Conservation (phyloP, 2,888 invertebrate species). For the Thysanoteuthis rhombus region DNA sequence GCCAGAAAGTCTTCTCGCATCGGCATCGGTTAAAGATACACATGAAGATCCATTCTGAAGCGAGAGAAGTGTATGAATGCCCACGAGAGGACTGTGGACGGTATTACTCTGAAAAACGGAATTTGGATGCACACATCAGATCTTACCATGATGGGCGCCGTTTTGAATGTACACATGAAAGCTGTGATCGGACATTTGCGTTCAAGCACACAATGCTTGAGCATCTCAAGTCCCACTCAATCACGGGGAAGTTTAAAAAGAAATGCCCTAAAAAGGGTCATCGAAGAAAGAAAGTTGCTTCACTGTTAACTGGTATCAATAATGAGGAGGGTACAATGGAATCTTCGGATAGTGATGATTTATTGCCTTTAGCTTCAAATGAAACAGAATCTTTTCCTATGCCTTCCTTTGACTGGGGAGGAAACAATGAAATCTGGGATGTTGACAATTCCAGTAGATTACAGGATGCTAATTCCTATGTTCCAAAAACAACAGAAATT, state of each 20-base stretch:
- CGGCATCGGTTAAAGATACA: conserved; percentile 48
- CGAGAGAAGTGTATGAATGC: conserved; percentile 46
- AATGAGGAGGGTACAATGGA: not conserved
- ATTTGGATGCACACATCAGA: conserved; percentile 50
- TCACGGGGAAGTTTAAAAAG: conserved; percentile 41
- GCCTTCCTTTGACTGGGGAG: not conserved
- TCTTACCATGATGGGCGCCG: conserved; percentile 52
- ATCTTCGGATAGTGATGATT: not conserved
- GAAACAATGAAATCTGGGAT: not conserved
- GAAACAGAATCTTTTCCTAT: not conserved
- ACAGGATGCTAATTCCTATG: not conserved
- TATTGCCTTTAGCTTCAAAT: not conserved
- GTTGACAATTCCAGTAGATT: not conserved
- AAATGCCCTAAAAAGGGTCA: conserved; percentile 35
- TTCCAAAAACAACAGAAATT: not conserved
- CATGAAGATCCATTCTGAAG: conserved; percentile 41
- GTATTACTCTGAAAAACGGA: conserved; percentile 49
- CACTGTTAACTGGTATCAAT: not conserved
- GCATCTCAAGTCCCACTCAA: conserved; percentile 45
- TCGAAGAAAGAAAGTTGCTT: conserved; percentile 25
- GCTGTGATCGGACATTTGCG: conserved; percentile 49
- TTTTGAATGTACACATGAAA: conserved; percentile 46
- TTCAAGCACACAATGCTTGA: conserved; percentile 50
- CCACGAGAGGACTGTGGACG: conserved; percentile 50
- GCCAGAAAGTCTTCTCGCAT: conserved; percentile 46